Base-by-base conservation (phyloP, 2,888 invertebrate species). In the Phyllotreta cruciferae region DNA sequence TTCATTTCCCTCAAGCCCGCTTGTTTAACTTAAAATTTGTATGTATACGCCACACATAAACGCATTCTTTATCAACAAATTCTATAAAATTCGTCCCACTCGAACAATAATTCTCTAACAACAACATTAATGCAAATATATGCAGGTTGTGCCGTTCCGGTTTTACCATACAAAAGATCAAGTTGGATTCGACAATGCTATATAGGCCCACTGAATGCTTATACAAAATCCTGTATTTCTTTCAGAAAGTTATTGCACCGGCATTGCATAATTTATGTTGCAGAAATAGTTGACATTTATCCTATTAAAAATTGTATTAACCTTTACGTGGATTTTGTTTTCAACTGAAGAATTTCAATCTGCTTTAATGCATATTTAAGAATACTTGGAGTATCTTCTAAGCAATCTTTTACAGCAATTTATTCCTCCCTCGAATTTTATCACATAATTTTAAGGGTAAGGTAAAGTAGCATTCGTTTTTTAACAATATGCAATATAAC, bases 111-210 rank as follows among this genome's bases (percentile, higher is more conserved):
- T 58, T 63, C 45, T 35, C 55, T 45, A 56, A 64, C 38, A 60
- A 64, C 45, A 56, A 52, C 63, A 60, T 60, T 60, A 60, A 63
- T 60, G 53, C 39, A 64, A 64, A 63, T 60, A 41, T 50, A 56
- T 50, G 38, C 53, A 63, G 45, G 50, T 56, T 50, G 55, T 52
- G 14, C 13, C 14, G n/a, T 52, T 56, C 45, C 44, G 52, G 49
- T 44, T 55, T 60, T 14, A 34, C 39, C 34, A 52, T 56, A 52
- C 37, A 64, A 64, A 60, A 56, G 60, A 52, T 49, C 56, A 45
- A 44, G 50, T 56, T 55, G 41, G 60, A 56, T 56, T 49, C 52
- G 60, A 58, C 55, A 55, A 60, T 58, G 47, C 53, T 44, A 38
- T 24, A 24, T 24, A 24, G 58, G 50, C 54, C 14, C 53, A 42